phyloP scores from a whole-genome alignment of 2,888 invertebrate species.

The Craniophora ligustri region DNA sequence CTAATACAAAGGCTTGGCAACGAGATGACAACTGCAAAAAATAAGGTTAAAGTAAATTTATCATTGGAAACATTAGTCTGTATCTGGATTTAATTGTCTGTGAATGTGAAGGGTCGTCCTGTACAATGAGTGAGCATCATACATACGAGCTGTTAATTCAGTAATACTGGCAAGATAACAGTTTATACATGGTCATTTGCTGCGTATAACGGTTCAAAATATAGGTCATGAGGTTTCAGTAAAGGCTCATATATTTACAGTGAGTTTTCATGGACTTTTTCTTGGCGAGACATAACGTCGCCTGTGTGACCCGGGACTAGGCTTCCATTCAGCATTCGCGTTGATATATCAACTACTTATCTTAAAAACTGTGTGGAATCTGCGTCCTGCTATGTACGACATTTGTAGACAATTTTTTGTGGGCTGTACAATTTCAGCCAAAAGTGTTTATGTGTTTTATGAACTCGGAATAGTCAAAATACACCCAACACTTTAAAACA shows the following conservation, averaged over 20 bases:
- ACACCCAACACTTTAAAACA: neutral
- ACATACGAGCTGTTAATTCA: constrained; percentile 1
- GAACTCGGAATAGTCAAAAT: neutral
- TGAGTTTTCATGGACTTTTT: constrained; percentile 41
- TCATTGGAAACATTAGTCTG: constrained; percentile 21
- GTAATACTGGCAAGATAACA: constrained; percentile 11
- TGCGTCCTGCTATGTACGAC: neutral
- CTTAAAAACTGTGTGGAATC: constrained; percentile 8
- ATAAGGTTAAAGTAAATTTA: constrained; percentile 42
- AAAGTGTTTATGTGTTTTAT: neutral
- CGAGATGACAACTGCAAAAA: constrained; percentile 40
- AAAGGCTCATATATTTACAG: constrained; percentile 19
- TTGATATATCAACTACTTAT: constrained; percentile 35
- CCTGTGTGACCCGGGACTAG: constrained; percentile 51
- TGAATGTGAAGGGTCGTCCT: neutral
- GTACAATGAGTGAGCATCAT: neutral
- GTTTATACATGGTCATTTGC: constrained; percentile 8
- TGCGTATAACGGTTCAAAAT: constrained; percentile 18
- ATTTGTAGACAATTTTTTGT: constrained; percentile 2
- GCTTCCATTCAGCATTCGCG: constrained; percentile 37
- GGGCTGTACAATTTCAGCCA: neutral
- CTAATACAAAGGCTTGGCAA: constrained; percentile 47
- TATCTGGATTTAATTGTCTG: constrained; percentile 31
- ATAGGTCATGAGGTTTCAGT: constrained; percentile 28
- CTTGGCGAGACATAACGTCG: constrained; percentile 56